phyloP scores from a whole-genome alignment of 1,140 invertebrate genomes.

The Drosophila sp. region DNA sequence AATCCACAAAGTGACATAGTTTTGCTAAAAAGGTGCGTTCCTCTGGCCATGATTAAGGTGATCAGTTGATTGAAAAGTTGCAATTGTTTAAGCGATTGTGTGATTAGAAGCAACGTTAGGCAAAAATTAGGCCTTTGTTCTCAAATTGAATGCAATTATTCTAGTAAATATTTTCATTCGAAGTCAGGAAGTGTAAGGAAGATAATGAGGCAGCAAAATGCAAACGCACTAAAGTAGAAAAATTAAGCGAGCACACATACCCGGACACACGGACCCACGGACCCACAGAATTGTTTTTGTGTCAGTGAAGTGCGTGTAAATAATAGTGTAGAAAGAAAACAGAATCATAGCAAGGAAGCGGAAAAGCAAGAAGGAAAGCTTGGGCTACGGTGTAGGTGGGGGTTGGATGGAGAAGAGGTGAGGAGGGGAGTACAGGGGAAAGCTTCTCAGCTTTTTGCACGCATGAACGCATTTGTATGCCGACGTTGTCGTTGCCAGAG shows the following conservation, averaged over 20 bases:
- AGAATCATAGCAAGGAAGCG: too few relatives aligned
- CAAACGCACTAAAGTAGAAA: slow-evolving; percentile 68
- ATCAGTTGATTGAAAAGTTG: neutral
- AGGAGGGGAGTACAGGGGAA: neutral
- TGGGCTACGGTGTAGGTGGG: neutral
- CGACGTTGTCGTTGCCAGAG: slow-evolving; percentile 76
- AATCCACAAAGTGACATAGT: slow-evolving; percentile 6
- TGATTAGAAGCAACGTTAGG: neutral
- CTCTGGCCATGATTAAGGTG: too few relatives aligned
- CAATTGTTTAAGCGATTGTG: neutral
- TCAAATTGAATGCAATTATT: slow-evolving; percentile 9
- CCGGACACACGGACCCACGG: slow-evolving; percentile 23
- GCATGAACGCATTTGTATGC: slow-evolving; percentile 82
- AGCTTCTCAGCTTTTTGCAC: slow-evolving; percentile 64
- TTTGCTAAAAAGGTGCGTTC: neutral
- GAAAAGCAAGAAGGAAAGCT: neutral
- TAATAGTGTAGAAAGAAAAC: slow-evolving; percentile 1
- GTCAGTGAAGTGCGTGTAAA: slow-evolving; percentile 28
- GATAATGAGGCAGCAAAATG: slow-evolving; percentile 76
- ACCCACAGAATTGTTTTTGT: slow-evolving; percentile 34
- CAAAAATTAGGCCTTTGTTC: neutral
- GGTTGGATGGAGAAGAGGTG: neutral
- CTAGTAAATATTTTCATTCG: slow-evolving; percentile 4
- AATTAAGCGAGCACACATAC: slow-evolving; percentile 54
- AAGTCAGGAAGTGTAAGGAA: slow-evolving; percentile 10